Base-by-base conservation (phyloP, 2,888 invertebrate species). In the Camptogramma bilineatum region DNA sequence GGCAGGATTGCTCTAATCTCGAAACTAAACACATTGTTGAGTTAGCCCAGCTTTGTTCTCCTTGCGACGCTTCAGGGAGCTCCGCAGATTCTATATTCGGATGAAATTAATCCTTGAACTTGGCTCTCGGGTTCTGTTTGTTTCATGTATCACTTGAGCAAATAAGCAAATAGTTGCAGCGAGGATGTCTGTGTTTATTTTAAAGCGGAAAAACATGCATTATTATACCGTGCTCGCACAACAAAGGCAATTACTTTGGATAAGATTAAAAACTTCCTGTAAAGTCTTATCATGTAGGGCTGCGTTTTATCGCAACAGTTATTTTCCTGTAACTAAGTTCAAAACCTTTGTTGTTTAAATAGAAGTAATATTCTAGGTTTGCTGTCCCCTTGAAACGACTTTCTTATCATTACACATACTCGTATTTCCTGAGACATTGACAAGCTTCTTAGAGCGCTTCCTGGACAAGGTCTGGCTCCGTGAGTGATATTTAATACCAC, bases 11-110 rank as follows among this genome's bases (percentile, higher is more conserved):
- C 84, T 90, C 86, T 92, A 92, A 92, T 92, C 92, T 92, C 70
- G 80, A 89, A 91, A 91, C 91, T 91, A 91, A 91, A 91, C 91
- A 91, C 91, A 91, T 92, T 90, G 91, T 92, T 85, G 82, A 87
- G 86, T 84, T 86, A 84, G 82, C 83, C 84, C 72, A 77, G 88
- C 90, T 91, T 91, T 91, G 91, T 91, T 87, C 85, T 79, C 74
- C 63, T 74, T 76, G 76, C 79, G 77, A 78, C 77, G 80, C 77
- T 79, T 76, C 76, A 70, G 73, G 73, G 76, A 78, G 80, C 77
- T 79, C 75, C 76, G 67, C 72, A 75, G 76, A 78, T 79, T 81
- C 73, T 75, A 78, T 81, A 79, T 80, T 76, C 77, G 72, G 75
- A 77, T 75, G 75, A 82, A 81, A 80, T 81, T 74, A 79, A 82